Conservation (phyloP, 1,140 invertebrate genomes). For the Drosophila rhopaloa region DNA sequence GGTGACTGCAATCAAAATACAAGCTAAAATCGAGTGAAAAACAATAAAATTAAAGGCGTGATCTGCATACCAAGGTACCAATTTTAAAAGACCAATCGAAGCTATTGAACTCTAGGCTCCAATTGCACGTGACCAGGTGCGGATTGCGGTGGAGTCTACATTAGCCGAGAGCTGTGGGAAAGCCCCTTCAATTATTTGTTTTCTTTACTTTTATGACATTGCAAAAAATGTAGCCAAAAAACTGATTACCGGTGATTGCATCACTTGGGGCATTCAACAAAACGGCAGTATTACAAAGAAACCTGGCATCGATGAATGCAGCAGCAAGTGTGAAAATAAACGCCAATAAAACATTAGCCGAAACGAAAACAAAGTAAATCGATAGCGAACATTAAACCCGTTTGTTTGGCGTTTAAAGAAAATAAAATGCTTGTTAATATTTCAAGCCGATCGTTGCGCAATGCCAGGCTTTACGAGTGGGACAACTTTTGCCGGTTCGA, state of each 20-base stretch:
- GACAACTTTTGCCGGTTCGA: conserved; percentile 16
- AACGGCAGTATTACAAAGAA: not conserved
- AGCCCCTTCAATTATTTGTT: conserved; percentile 9
- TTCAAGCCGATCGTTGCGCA: conserved; percentile 31
- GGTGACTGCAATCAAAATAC: conserved; percentile 9
- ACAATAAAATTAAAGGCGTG: conserved; percentile 20
- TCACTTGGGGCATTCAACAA: conserved; percentile 20
- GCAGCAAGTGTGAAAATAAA: conserved; percentile 47
- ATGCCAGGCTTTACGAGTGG: conserved; percentile 5
- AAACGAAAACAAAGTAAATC: conserved; percentile 28
- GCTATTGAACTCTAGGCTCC: conserved; percentile 58
- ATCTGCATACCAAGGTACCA: conserved; percentile 49
- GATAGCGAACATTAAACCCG: conserved; percentile 32
- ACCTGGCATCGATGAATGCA: conserved; percentile 21
- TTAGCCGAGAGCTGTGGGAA: conserved; percentile 10
- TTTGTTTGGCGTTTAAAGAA: conserved; percentile 28
- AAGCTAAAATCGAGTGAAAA: conserved; percentile 14
- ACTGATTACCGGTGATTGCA: conserved; percentile 24
- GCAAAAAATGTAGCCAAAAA: conserved; percentile 20
- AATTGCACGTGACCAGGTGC: conserved; percentile 40
- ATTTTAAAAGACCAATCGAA: conserved; percentile 28
- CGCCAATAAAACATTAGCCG: conserved; percentile 32
- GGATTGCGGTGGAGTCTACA: conserved; percentile 19
- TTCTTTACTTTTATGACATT: conserved; percentile 34
- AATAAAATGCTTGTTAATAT: conserved; percentile 26